Evolutionary conservation across 2,888 invertebrate species (phyloP).

Genomic region (Synergus umbraculus): DNA sequence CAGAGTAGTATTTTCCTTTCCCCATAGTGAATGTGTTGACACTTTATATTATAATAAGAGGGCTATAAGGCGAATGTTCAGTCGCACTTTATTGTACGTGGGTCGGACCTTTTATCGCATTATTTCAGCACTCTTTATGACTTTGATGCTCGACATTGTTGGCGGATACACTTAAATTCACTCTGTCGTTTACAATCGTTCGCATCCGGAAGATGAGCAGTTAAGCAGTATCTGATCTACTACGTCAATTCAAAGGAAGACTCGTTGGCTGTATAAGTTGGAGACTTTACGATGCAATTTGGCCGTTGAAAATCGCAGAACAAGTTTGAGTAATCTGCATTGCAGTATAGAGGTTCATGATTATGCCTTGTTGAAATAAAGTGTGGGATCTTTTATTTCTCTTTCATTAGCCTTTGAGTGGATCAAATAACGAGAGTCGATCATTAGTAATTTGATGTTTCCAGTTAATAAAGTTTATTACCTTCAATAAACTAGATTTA

Average conservation of each 20-base stretch:
- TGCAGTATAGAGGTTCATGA: not conserved
- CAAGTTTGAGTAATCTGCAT: constrained; percentile 20
- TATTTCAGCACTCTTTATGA: constrained; percentile 23
- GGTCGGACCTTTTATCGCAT: constrained; percentile 6
- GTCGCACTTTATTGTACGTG: constrained; percentile 13
- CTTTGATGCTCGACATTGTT: constrained; percentile 20
- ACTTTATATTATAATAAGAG: constrained; percentile 9
- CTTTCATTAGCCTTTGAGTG: not conserved
- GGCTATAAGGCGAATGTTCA: not conserved
- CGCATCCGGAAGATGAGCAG: constrained; percentile 9
- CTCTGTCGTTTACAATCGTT: constrained; percentile 25
- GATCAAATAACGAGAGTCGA: not conserved
- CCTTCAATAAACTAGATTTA: not conserved
- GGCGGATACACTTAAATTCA: constrained; percentile 27
- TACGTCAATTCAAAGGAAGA: constrained; percentile 16
- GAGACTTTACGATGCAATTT: constrained; percentile 6
- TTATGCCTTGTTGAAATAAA: not conserved
- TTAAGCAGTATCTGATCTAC: constrained; percentile 13
- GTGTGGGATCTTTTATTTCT: not conserved
- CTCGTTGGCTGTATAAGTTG: not conserved
- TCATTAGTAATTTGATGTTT: not conserved
- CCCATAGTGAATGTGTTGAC: not conserved
- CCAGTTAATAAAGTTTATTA: constrained; percentile 66
- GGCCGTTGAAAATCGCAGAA: constrained; percentile 26
- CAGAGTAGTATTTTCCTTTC: not conserved